phyloP scores from a whole-genome alignment of 2,888 invertebrate species.

The Chloromyia formosa region DNA sequence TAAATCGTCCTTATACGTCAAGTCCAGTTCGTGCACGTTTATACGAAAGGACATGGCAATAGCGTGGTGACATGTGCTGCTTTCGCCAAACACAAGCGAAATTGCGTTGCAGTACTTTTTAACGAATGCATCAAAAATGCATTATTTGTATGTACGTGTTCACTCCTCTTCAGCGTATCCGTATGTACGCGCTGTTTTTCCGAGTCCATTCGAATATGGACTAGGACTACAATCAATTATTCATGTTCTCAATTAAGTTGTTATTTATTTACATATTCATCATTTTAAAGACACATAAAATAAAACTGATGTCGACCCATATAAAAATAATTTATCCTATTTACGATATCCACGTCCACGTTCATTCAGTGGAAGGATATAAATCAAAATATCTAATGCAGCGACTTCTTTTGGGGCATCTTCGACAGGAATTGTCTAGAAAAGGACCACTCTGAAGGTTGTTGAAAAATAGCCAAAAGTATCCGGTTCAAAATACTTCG shows the following conservation, averaged over 20 bases:
- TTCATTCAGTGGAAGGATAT: neutral
- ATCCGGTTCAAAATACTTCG: no score
- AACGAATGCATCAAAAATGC: conserved; percentile 19
- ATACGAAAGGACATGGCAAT: conserved; percentile 18
- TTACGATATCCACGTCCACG: neutral
- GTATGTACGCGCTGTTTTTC: neutral
- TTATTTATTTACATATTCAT: conserved; percentile 35
- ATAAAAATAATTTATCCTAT: neutral
- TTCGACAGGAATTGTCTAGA: no score
- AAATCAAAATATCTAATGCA: no score
- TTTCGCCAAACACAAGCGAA: conserved; percentile 41
- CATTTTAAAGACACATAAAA: neutral
- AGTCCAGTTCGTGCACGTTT: conserved; percentile 2
- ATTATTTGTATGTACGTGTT: neutral
- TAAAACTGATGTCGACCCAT: neutral
- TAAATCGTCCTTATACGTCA: conserved; percentile 24
- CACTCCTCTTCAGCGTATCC: no score
- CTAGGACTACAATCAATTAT: conserved; percentile 47
- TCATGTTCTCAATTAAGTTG: conserved; percentile 46
- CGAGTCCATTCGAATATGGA: conserved; percentile 21
- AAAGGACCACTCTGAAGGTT: no score
- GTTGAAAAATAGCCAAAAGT: no score
- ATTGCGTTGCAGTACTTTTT: conserved; percentile 24
- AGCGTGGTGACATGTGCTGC: conserved; percentile 3
- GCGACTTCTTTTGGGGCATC: no score